Conservation (phyloP, 2,113 vertebrate species). For the Chelonoidis abingdonii region DNA sequence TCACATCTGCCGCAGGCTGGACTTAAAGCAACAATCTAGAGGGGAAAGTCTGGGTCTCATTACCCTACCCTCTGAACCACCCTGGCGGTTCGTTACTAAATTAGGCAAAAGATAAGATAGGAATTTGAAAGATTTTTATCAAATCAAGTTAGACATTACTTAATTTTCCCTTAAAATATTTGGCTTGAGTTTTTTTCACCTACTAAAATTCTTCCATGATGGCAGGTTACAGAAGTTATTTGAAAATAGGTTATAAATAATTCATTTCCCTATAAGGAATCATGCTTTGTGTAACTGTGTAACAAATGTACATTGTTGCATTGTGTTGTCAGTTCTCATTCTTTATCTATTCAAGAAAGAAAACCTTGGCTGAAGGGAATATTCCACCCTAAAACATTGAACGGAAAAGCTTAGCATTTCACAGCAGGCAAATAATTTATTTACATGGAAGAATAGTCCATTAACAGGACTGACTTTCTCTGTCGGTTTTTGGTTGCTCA, state of each 20-base stretch:
- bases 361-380: conserved; percentile 29
- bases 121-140: conserved; percentile 8
- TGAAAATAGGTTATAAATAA: not conserved
- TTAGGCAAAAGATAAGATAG: not conserved
- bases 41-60: not conserved
- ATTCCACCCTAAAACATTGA: conserved; percentile 31
- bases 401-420: not conserved
- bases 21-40: not conserved
- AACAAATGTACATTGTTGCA: conserved; percentile 16
- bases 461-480: conserved; percentile 25
- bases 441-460: conserved; percentile 24
- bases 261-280: not conserved
- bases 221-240: not conserved
- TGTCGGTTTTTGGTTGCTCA: conserved; percentile 34
- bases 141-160: not conserved
- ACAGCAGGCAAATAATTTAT: not conserved
- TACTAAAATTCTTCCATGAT: not conserved
- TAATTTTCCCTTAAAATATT: no score
- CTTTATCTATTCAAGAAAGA: conserved; percentile 34
- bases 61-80: not conserved
- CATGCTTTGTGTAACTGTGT: not conserved
- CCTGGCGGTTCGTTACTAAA: conserved; percentile 5
- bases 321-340: conserved; percentile 55
- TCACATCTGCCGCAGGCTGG: not conserved
- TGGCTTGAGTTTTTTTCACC: not conserved